Base-by-base conservation (phyloP, 1,140 invertebrate species). In the Uloborus diversus region DNA sequence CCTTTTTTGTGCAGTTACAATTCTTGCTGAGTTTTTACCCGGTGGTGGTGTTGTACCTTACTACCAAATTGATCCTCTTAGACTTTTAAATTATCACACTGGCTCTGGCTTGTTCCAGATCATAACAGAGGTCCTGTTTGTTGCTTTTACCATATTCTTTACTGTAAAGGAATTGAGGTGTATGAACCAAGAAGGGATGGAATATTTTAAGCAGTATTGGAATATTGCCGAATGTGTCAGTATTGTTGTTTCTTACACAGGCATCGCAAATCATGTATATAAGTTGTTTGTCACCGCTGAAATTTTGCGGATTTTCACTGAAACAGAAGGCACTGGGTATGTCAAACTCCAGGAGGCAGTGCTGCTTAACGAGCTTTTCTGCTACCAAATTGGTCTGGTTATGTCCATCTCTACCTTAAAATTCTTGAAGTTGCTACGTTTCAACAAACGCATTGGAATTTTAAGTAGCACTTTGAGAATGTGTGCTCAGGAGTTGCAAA, bases 401-500 rank as follows among this genome's bases (percentile, higher is more conserved):
- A 85, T 89, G 14, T 90, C 89, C 83, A 85, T 89, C 47, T 86
- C 85, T 5, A 88, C 86, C 5, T 79, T 90, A 3, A 90, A 90
- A 82, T 88, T 90, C 82, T 82, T 89, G 28, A 87, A 88, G 84
- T 88, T 84, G 88, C 88, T 82, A 85, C 89, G 71, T 80, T 87
- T 82, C 81, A 90, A 90, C 84, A 87, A 86, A 59, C 84, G 86
- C 53, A 88, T 89, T 78, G 86, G 86, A 11, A 75, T 89, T 68
- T 81, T 89, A 47, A 85, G 86, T 5, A 81, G 85, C 3, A 88
- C 87, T 0, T 53, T 86, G 33, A 47, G 66, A 3, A 70, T 81
- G n/a, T 85, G 85, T 35, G 86, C 84, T 69, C 13, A 83, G n/a
- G 85, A 86, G 32, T 73, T 86, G 27, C 80, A 79, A 35, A 84